Evolutionary conservation across 2,888 invertebrate species (phyloP).

Genomic region (Drosophila pseudotakahashii): DNA sequence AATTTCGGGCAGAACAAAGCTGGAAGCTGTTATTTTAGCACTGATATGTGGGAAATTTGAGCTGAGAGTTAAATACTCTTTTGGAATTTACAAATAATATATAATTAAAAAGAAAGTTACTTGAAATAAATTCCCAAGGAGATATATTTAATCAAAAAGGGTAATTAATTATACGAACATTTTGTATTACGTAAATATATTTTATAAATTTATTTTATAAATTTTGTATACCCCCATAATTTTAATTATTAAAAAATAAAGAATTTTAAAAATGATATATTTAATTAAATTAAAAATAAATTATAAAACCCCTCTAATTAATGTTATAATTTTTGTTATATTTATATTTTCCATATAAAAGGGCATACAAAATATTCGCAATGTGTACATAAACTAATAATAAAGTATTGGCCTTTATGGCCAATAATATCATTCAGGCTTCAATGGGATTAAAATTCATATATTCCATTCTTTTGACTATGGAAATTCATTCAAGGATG

Average conservation of each 20-base stretch:
- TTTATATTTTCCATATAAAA: neutral
- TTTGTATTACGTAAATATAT: neutral
- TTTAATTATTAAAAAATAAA: too few species aligned
- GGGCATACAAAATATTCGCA: neutral
- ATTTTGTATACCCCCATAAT: too few species aligned
- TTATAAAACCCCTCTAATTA: too few species aligned
- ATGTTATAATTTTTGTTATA: too few species aligned
- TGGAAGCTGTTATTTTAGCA: slow-evolving; percentile 32
- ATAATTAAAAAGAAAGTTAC: neutral
- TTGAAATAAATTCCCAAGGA: too few species aligned
- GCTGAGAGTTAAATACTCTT: slow-evolving; percentile 43
- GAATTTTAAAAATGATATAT: too few species aligned
- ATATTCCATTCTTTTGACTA: slow-evolving; percentile 3
- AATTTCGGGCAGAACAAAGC: slow-evolving; percentile 39
- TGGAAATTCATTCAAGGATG: neutral
- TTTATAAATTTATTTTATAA: too few species aligned
- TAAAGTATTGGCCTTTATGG: neutral
- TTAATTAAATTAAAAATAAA: too few species aligned
- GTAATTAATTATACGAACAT: too few species aligned
- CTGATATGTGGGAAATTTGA: neutral
- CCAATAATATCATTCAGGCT: neutral
- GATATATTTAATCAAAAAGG: too few species aligned
- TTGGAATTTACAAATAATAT: neutral
- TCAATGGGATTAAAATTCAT: slow-evolving; percentile 10
- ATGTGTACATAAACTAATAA: neutral